Conservation (phyloP, 2,888 invertebrate genomes). For the Priocnemis perturbator region DNA sequence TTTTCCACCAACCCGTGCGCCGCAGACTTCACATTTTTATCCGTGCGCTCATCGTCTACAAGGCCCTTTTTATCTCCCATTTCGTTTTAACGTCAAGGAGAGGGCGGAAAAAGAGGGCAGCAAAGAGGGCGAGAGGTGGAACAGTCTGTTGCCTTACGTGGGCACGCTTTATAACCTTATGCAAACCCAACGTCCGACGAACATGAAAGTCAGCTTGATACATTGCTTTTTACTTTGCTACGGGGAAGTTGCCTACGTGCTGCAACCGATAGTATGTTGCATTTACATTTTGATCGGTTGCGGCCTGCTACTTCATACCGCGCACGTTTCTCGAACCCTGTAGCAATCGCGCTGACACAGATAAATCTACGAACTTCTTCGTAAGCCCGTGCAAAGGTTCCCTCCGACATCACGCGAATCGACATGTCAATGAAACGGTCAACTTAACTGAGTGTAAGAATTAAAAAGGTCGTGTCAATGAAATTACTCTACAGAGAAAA, state of each 20-base stretch:
- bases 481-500: no score
- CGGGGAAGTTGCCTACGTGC: constrained; percentile 30
- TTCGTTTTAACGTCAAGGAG: neutral
- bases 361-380: neutral
- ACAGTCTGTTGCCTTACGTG: constrained; percentile 29
- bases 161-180: constrained; percentile 28
- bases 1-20: no score
- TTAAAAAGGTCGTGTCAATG: no score
- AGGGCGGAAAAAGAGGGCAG: constrained; percentile 7
- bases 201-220: constrained; percentile 49
- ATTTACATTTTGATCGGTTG: constrained; percentile 32
- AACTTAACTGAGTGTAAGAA: no score
- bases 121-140: constrained; percentile 24
- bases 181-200: constrained; percentile 27
- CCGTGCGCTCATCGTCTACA: no score
- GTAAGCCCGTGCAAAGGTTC: neutral
- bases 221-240: constrained; percentile 42
- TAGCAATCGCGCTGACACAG: neutral
- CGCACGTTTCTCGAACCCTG: neutral
- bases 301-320: constrained; percentile 25
- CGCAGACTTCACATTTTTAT: no score
- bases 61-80: no score
- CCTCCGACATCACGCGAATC: neutral
- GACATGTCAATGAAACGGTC: neutral
- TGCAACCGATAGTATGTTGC: constrained; percentile 36